These are phyloP conservation scores for Pionites leucogaster DNA, from an alignment of 2,113 vertebrate genomes.

Conservation along the genomic window DNA sequence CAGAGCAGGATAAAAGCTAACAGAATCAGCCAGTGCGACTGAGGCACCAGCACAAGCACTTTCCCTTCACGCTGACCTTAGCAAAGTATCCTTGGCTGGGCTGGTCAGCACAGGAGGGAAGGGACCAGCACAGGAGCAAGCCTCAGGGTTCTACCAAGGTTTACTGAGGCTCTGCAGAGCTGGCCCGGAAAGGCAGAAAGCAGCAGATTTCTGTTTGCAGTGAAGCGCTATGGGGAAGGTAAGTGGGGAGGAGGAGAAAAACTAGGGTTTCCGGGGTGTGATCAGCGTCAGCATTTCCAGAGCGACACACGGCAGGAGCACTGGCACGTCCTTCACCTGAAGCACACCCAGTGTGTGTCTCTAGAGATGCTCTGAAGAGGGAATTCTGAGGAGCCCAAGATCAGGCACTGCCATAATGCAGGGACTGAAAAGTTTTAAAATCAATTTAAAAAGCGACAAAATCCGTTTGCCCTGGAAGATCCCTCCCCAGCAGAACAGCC, in stretches of 20 bases:
- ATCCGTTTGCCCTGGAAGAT: not conserved
- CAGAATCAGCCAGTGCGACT: not conserved
- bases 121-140: not conserved
- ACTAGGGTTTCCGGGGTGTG: not conserved
- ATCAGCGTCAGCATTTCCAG: not conserved
- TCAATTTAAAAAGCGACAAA: not conserved
- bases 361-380: not conserved
- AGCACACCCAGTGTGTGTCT: too few relatives aligned
- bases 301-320: accelerated
- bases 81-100: not conserved
- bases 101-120: not conserved
- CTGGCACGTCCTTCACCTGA: not conserved
- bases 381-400: not conserved
- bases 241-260: not conserved
- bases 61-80: not conserved
- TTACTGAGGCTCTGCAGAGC: not conserved
- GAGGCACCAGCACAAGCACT: not conserved
- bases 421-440: not conserved
- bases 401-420: not conserved
- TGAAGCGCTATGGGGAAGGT: not conserved
- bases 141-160: not conserved
- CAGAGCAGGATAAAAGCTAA: not conserved
- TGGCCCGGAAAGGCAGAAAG: not conserved
- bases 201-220: not conserved
- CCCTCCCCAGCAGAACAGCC: not conserved